Conservation (phyloP, 2,113 vertebrate species). For the Oxyruncus cristatus region DNA sequence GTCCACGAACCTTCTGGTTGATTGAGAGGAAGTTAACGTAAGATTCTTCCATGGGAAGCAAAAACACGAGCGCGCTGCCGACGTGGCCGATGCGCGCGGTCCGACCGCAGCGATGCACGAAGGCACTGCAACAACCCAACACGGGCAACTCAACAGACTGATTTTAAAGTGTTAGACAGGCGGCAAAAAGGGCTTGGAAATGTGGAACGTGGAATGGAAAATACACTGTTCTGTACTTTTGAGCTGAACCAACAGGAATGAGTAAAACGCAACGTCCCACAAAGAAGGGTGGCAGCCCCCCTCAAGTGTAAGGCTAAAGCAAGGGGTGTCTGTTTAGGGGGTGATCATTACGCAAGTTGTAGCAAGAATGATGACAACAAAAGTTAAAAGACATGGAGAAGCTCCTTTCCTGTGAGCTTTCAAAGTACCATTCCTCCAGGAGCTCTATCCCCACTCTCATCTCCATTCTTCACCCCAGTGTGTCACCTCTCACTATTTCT, state of each 20-base stretch:
- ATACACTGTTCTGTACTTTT: accelerated
- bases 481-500: neutral
- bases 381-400: neutral
- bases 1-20: slow-evolving; percentile 88
- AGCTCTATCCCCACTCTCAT: neutral
- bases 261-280: neutral
- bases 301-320: no score
- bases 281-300: accelerated
- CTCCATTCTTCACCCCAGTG: neutral
- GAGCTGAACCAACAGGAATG: neutral
- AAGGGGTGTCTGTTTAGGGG: neutral
- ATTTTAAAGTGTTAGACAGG: accelerated
- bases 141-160: neutral
- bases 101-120: slow-evolving; percentile 94
- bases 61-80: slow-evolving; percentile 89
- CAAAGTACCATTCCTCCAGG: neutral
- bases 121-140: slow-evolving; percentile 77
- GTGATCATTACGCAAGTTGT: neutral
- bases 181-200: neutral
- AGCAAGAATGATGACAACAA: neutral
- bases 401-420: neutral
- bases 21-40: slow-evolving; percentile 91
- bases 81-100: slow-evolving; percentile 89
- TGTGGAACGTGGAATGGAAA: neutral
- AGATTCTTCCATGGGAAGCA: slow-evolving; percentile 95